phyloP scores from a whole-genome alignment of 1,140 invertebrate species.

The Gonatopus flavifemur region DNA sequence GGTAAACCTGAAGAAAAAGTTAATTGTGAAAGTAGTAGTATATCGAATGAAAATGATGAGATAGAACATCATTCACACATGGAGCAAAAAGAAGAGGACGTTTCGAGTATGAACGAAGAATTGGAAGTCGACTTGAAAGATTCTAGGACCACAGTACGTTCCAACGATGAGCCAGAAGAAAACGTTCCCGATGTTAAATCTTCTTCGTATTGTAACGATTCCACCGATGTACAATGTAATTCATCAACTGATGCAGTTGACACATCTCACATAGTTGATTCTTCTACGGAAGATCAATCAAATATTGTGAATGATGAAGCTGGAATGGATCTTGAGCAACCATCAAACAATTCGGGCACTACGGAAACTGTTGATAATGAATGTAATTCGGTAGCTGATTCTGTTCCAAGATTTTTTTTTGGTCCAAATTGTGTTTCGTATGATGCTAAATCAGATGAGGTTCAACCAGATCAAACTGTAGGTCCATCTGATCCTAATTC shows the following conservation, averaged over 20 bases:
- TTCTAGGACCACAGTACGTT: background rate
- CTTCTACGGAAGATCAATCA: slow-evolving; percentile 11
- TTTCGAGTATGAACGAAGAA: background rate
- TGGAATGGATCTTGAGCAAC: too few species aligned
- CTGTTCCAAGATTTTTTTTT: slow-evolving; percentile 54
- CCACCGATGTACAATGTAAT: slow-evolving; percentile 25
- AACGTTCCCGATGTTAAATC: too few species aligned
- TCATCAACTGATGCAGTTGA: slow-evolving; percentile 29
- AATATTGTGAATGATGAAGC: too few species aligned
- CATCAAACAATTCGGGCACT: background rate
- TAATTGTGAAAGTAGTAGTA: slow-evolving; percentile 40
- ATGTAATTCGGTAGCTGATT: slow-evolving; percentile 16
- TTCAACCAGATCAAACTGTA: slow-evolving; percentile 16
- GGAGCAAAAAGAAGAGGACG: background rate
- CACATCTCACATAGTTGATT: slow-evolving; percentile 9
- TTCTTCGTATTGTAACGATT: slow-evolving; percentile 7
- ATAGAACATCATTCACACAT: slow-evolving; percentile 2
- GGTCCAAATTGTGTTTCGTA: slow-evolving; percentile 56
- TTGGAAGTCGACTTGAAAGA: background rate
- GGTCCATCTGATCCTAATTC: slow-evolving; percentile 19
- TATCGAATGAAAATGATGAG: slow-evolving; percentile 44
- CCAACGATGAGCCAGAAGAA: too few species aligned
- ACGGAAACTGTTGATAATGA: slow-evolving; percentile 19
- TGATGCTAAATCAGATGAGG: slow-evolving; percentile 27
- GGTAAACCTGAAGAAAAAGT: slow-evolving; percentile 42